Base-by-base conservation (phyloP, 2,888 invertebrate genomes). In the Chymomyza fuscimana region DNA sequence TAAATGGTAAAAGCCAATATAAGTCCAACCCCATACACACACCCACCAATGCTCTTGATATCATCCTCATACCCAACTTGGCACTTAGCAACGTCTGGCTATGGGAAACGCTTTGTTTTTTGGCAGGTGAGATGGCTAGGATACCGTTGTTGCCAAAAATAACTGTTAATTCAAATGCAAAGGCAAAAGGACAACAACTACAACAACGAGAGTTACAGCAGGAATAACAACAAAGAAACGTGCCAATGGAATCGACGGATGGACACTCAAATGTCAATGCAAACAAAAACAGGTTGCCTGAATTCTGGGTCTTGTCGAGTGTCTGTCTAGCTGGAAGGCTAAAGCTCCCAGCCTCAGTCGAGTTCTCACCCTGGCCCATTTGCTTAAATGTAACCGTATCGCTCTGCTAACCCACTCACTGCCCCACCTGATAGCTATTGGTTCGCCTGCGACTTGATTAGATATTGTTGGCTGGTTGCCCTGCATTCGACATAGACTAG, bases 81-180 rank as follows among this genome's bases (percentile, higher is more conserved):
- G 60, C 77, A 67, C 73, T 65, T 70, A 74, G 63, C 80, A 80
- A 64, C 74, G 78, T 71, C 72, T 71, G 74, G 46, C 67, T 25
- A 67, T 59, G 66, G 46, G 69, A 50, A 70, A 40, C 72, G 77
- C 73, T 77, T 70, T 77, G 70, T 77, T 73, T 73, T 72, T 65
- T 68, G 70, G 29, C 60, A 58, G 63, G 59, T 65, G 68, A 56
- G 67, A 51, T 54, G 16, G 54, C 22, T 12, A 46, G 12, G 12
- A 46, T 46, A 46, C 36, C 16, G 61, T 29, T 36, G 36, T 80
- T 85, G 87, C 88, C 88, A 88, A 84, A 85, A 85, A 85, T 82
- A 85, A 85, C 87, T 85, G 88, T 87, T 86, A 86, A 86, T 86
- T 86, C 84, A 78, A 85, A 88, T 85, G 86, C 85, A 80, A 79